Base-by-base conservation (phyloP, 1,140 invertebrate genomes). In the Brachionus rubens region DNA sequence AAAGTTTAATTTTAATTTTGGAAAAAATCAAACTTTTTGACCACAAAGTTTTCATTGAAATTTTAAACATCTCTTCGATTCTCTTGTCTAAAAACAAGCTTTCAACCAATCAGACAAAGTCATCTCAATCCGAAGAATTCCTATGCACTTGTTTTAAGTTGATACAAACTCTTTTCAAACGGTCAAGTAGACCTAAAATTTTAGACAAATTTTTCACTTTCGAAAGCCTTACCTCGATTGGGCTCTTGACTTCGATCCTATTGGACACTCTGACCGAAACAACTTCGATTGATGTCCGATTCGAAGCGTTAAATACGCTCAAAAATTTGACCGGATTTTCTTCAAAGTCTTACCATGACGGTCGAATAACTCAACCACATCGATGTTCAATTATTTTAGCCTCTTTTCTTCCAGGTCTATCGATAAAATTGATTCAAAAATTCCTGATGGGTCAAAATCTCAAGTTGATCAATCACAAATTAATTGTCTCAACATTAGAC, bases 71-170 rank as follows among this genome's bases (percentile, higher is more conserved):
- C 2, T 24, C 16, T 14, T 72, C 46, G 12, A 36, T 72, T 21
- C 50, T 72, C 19, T 48, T 72, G 24, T 59, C 54, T 33, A 72
- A 41, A 21, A 72, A 72, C 3, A 56, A 14, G n/a, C 2, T 46
- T 46, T 4, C 5, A 7, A 7, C 9, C 4, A 56, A 28, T 14
- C 3, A 26, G 48, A 19, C 48, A 30, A 50, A 70, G 28, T n/a
- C 62, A 67, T 12, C 9, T 41, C 21, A 48, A 41, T 72, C 68
- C 9, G 68, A 72, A 50, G 68, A 72, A 33, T 72, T 50, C 41
- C 12, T 36, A 19, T 26, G 19, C 19, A 41, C 19, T n/a, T 72
- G 46, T 48, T 72, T 72, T 40, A 19, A 54, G 50, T 10, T 50
- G 14, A 21, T 72, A 40, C 43, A 54, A 33, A 48, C 1, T 48